Percentiles rank a stretch among this genome's conserved stretches.
Conservation (phyloP, 2,888 invertebrate species). For the Cheilosia vernalis region DNA sequence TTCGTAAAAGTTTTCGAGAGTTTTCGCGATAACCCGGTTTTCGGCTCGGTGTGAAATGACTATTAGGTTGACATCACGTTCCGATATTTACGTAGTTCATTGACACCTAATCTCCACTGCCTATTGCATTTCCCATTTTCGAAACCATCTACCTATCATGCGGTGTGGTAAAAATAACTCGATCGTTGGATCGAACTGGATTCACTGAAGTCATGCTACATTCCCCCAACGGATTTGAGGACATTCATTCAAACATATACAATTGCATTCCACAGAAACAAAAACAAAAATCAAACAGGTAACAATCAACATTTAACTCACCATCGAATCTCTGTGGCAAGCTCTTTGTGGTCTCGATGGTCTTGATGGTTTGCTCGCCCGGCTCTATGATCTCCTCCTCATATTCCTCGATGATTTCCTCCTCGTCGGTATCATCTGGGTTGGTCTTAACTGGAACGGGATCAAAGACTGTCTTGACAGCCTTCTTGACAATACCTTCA, state of each 20-base stretch:
- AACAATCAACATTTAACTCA: slow-evolving; percentile 71
- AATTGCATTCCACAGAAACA: neutral
- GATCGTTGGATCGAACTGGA: neutral
- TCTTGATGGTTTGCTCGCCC: slow-evolving; percentile 82
- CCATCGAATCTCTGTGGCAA: slow-evolving; percentile 81
- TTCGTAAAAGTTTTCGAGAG: too few relatives aligned
- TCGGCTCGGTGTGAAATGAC: too few relatives aligned
- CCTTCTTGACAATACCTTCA: slow-evolving; percentile 83
- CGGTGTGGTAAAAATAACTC: neutral
- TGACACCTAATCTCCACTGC: too few relatives aligned
- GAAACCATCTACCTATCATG: too few relatives aligned
- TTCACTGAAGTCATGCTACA: too few relatives aligned
- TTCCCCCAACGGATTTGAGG: too few relatives aligned
- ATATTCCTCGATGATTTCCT: slow-evolving; percentile 82
- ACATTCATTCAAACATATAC: neutral
- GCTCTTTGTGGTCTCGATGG: slow-evolving; percentile 81
- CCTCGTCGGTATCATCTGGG: slow-evolving; percentile 81
- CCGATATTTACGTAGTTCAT: too few relatives aligned
- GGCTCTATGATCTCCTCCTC: slow-evolving; percentile 83
- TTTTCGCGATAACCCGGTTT: too few relatives aligned
- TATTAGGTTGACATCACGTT: too few relatives aligned
- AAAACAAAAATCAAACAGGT: neutral
- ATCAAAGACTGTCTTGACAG: slow-evolving; percentile 82
- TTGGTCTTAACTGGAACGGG: slow-evolving; percentile 80
- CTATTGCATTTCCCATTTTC: too few relatives aligned